Base-by-base conservation (phyloP, 2,797 vertebrate species). In the Brachymystax lenok region DNA sequence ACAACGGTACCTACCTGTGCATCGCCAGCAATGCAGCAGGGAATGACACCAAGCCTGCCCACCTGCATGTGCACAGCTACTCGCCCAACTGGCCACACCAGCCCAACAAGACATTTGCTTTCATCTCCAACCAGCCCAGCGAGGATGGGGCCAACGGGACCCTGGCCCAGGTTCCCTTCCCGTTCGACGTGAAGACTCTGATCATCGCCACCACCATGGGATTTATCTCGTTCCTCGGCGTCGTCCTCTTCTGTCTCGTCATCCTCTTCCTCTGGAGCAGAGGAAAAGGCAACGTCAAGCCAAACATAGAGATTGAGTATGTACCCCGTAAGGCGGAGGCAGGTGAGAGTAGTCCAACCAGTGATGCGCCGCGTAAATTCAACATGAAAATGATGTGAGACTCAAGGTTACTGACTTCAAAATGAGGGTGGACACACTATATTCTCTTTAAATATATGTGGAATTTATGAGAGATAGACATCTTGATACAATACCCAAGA, bases 151-250 rank as follows among this genome's bases (percentile, higher is more conserved):
- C 95, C 86, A 99, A 99, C 82, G 97, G 96, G 91, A 99, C 97
- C 77, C 94, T 95, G 12, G 92, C 96, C 88, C 95, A 95, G 27
- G 95, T 96, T 90, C 95, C 96, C 89, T 99, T 99, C 91, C 98
- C 97, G 73, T 99, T 99, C 77, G 98, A 99, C 93, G 97, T 99
- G 88, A 99, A 99, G 94, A 99, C 98, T 81, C 96, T 99, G 71
- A 96, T 99, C 88, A 98, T 99, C 1, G 98, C 98, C 85, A 99
- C 98, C 86, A 99, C 98, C 71, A 99, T 99, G 97, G 98, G 98
- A 88, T 99, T 99, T 94, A 98, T 99, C 90, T 99, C 98, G 77
- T 99, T 99, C 89, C 94, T 99, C 54, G 98, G 98, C 19, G 98
- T 99, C 24, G 98, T 99, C 64, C 96, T 99, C 71, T 99, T 99